Evolutionary conservation across 2,888 invertebrate species (phyloP).

Genomic region (Periphyllus acericola): DNA sequence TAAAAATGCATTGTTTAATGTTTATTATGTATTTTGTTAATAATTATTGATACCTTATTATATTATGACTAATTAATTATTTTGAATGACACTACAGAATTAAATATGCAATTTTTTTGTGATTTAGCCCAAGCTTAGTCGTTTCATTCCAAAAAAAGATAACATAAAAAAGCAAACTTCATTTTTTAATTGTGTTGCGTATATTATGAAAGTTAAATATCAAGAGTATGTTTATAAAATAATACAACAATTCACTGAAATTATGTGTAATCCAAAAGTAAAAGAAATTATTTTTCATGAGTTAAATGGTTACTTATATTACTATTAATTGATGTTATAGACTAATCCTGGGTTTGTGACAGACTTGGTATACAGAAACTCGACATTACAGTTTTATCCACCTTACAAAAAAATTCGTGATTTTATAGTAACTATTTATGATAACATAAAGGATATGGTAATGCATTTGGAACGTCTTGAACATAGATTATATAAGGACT

Average conservation of each 20-base stretch:
- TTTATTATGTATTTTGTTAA: too few species aligned
- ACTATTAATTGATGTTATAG: slow-evolving; percentile 64
- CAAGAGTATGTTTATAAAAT: slow-evolving; percentile 53
- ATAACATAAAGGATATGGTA: slow-evolving; percentile 44
- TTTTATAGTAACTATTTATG: slow-evolving; percentile 51
- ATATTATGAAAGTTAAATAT: slow-evolving; percentile 59
- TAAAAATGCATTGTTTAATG: too few species aligned
- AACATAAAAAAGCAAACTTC: slow-evolving; percentile 50
- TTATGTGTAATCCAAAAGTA: slow-evolving; percentile 59
- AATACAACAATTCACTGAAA: slow-evolving; percentile 37
- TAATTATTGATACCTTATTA: too few species aligned
- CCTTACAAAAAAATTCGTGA: slow-evolving; percentile 65
- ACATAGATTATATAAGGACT: slow-evolving; percentile 46
- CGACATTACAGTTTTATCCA: slow-evolving; percentile 78
- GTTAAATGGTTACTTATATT: background rate
- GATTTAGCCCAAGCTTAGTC: slow-evolving; percentile 46
- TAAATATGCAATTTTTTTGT: background rate
- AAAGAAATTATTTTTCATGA: background rate
- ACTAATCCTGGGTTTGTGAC: slow-evolving; percentile 74
- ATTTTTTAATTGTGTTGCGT: slow-evolving; percentile 56
- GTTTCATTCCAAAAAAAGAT: slow-evolving; percentile 57
- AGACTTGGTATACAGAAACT: slow-evolving; percentile 72
- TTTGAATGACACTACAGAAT: too few species aligned
- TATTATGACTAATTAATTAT: too few species aligned
- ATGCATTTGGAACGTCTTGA: slow-evolving; percentile 49